Evolutionary conservation across 2,797 vertebrate species (phyloP).

Genomic region (Apogon hyalosoma): DNA sequence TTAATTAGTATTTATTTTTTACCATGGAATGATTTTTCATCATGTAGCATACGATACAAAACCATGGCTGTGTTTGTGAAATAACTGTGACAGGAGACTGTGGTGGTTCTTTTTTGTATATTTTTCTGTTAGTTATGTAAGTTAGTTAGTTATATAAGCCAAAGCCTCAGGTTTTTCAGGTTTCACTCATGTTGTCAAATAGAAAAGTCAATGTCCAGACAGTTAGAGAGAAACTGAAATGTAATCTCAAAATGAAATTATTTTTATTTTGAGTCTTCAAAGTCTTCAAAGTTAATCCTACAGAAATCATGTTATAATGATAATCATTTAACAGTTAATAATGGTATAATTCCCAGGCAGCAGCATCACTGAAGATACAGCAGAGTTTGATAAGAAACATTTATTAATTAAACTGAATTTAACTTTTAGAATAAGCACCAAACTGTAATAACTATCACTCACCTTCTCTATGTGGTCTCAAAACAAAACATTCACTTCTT

Average conservation of each 20-base stretch:
- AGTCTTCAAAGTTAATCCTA: neutral
- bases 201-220: conserved; percentile 20
- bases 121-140: conserved; percentile 55
- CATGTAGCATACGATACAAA: too few species aligned
- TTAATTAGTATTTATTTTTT: too few species aligned
- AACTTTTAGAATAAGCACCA: too few species aligned
- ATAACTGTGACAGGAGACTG: conserved; percentile 51
- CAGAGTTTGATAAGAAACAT: neutral
- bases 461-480: too few species aligned
- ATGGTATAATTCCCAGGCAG: neutral
- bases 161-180: conserved; percentile 38
- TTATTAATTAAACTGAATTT: too few species aligned
- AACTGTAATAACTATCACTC: too few species aligned
- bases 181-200: conserved; percentile 28
- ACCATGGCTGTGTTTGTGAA: neutral
- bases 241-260: neutral
- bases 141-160: conserved; percentile 17
- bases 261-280: neutral
- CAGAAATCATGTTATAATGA: too few species aligned
- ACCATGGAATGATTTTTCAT: too few species aligned
- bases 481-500: too few species aligned
- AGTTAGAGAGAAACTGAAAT: conserved; percentile 9
- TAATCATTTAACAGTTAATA: neutral
- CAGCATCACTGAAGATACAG: neutral
- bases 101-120: neutral